These are phyloP conservation scores for Rhinichthys osculus DNA, from an alignment of 2,797 vertebrate genomes.

Conservation along the genomic window DNA sequence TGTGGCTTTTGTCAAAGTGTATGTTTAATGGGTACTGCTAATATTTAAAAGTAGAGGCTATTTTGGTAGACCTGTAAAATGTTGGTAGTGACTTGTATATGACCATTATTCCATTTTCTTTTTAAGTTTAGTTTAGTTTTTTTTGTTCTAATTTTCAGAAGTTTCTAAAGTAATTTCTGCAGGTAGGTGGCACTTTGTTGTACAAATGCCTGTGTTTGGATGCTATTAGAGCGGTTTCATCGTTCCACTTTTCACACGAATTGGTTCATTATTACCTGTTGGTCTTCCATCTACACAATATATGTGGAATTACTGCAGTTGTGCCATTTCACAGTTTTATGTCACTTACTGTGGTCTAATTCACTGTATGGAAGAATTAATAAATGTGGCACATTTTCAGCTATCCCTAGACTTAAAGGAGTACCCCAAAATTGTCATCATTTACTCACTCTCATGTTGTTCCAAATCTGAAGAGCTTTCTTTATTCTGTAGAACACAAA, in stretches of 20 bases:
- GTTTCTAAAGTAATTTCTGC: neutral
- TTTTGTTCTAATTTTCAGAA: neutral
- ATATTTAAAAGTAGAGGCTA: constrained; percentile 1
- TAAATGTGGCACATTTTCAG: neutral
- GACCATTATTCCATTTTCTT: neutral
- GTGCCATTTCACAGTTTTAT: neutral
- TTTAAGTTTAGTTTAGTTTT: neutral
- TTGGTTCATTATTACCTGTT: neutral
- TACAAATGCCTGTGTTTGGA: neutral
- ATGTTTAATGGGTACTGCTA: neutral
- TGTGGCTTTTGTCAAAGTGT: constrained; percentile 1
- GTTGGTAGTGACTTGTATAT: neutral
- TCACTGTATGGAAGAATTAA: neutral
- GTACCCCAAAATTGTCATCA: neutral
- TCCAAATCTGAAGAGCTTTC: neutral
- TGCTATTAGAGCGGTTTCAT: neutral
- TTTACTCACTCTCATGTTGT: neutral
- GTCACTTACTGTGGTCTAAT: neutral
- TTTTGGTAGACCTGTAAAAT: neutral
- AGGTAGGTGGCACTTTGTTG: neutral
- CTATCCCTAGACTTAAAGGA: neutral
- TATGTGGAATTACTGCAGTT: neutral
- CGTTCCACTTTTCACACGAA: neutral
- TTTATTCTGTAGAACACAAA: neutral
- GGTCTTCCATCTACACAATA: neutral